A percentile compares a stretch with the other conserved stretches of the same genome.
Evolutionary conservation across 2,888 invertebrate species (phyloP).

Genomic region (Herminia tarsipennalis): DNA sequence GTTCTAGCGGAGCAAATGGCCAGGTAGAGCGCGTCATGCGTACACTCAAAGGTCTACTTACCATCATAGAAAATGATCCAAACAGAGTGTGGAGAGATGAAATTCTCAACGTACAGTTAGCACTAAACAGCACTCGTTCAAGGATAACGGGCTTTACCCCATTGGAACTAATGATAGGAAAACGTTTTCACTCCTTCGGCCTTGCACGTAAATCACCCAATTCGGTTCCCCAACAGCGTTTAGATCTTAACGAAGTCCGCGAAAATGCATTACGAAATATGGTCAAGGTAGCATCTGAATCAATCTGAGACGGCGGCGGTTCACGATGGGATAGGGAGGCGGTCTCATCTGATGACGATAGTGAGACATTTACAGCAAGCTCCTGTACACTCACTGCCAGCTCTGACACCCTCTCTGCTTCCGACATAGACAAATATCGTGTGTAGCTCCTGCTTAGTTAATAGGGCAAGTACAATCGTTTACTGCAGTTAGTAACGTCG

Average conservation of each 20-base stretch:
- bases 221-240: not conserved
- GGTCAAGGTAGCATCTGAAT: constrained; percentile 4
- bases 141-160: constrained; percentile 24
- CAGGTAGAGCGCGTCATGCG: constrained; percentile 10
- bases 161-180: constrained; percentile 29
- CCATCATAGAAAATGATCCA: constrained; percentile 10
- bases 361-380: not conserved
- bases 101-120: constrained; percentile 31
- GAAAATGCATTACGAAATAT: constrained; percentile 1
- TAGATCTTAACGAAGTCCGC: not conserved
- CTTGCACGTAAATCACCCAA: not conserved
- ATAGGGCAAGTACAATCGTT: too few species aligned
- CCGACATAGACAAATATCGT: too few species aligned
- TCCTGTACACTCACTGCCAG: not conserved
- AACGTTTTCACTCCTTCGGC: constrained; percentile 13
- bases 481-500: too few species aligned
- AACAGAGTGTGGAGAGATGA: constrained; percentile 34
- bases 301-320: constrained; percentile 12
- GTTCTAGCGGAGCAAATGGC: constrained; percentile 10
- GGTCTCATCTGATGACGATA: not conserved
- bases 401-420: not conserved
- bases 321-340: not conserved
- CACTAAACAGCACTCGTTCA: constrained; percentile 27
- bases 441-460: too few species aligned
- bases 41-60: constrained; percentile 6